Conservation (phyloP, 2,113 vertebrate species). For the Rhabdomys dilectus region DNA sequence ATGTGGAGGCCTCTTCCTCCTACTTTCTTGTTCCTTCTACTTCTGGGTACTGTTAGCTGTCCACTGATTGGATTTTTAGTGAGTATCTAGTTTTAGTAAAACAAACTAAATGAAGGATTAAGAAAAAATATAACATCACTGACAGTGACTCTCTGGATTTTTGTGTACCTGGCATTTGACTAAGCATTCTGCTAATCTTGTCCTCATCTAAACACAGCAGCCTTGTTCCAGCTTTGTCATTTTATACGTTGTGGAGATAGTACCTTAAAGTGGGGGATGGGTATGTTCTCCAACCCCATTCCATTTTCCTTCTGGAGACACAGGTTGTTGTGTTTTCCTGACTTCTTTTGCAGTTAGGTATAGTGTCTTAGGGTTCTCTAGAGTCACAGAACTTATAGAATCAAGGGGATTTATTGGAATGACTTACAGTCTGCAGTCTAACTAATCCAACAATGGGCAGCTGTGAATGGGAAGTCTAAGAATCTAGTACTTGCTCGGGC, state of each 20-base stretch:
- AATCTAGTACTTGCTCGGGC: no score
- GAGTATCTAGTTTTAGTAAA: constrained; percentile 24
- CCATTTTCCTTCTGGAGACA: neutral
- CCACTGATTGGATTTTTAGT: neutral
- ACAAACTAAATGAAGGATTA: constrained; percentile 18
- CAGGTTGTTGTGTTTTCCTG: neutral
- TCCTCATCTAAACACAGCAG: neutral
- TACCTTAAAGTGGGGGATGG: neutral
- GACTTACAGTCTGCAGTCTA: no score
- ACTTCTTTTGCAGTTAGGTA: neutral
- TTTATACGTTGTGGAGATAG: neutral
- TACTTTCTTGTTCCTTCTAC: neutral
- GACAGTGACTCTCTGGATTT: neutral
- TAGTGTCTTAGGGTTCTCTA: no score
- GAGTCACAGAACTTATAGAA: no score
- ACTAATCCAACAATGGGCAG: no score
- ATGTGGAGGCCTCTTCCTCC: neutral
- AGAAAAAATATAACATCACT: neutral
- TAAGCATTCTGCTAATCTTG: neutral
- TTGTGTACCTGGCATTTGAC: neutral
- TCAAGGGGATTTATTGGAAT: no score
- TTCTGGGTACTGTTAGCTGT: neutral
- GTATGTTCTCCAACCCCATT: neutral
- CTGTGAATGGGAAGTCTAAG: no score
- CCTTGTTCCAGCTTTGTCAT: neutral